Evolutionary conservation across 2,888 invertebrate genomes (phyloP), one percentile per base, ranked within the genome.

Genomic region (Drosophila buzzatii): DNA sequence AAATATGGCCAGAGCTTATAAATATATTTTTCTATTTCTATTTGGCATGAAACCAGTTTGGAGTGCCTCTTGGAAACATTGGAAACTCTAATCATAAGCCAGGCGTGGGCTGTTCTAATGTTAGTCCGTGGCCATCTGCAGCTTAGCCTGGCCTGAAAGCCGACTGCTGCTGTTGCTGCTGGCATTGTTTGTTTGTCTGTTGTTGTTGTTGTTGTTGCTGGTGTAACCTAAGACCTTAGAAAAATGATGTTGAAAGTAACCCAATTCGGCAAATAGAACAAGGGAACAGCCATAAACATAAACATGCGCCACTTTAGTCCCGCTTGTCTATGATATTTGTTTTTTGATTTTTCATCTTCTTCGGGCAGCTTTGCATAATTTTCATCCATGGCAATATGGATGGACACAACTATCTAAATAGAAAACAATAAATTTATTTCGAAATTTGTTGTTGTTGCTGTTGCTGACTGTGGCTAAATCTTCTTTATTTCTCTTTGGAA

Each of bases 241-340:
- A 42, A 66, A 75, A 78, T 89, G 89, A 82, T 82, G 78, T 81
- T 78, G 85, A 91, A 90, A 85, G 90, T 90, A 90, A 91, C 90
- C 90, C 79, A 90, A 90, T 90, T 90, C 85, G 67, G 70, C 65
- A 79, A 68, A 68, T 71, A 75, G 70, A 75, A 75, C 81, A 65
- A 63, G 58, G 33, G 49, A 73, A 70, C 55, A 73, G 45, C 55
- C 60, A 73, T 67, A 66, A 58, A 51, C 60, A 57, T 65, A 39
- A 8, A 44, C 63, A 61, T 62, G 76, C 61, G 77, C 57, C 72
- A 62, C 53, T 59, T 64, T 70, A 57, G 75, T 49, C 57, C 39
- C 44, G 44, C 53, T 57, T 56, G 41, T 61, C 63, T 55, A 51
- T 68, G 69, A 64, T 77, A 73, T 82, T 70, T 81, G 63, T 76